phyloP scores from a whole-genome alignment of 2,113 vertebrate genomes.

The Pitta sordida region DNA sequence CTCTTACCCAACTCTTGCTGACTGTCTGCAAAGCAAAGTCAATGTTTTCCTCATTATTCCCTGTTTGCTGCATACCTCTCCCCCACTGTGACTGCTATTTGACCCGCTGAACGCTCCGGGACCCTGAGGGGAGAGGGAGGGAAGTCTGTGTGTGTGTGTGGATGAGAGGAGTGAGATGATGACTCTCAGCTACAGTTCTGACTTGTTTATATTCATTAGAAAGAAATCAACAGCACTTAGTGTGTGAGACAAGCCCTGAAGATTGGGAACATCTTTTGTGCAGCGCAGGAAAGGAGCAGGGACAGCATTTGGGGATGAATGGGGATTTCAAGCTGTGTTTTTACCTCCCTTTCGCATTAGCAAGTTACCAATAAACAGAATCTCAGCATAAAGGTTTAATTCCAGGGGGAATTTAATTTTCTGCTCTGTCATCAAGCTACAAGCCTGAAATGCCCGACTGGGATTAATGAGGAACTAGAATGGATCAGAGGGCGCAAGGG shows the following conservation, averaged over 20 bases:
- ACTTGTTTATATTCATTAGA: not conserved
- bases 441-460: not conserved
- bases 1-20: constrained; percentile 15
- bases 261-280: not conserved
- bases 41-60: constrained; percentile 49
- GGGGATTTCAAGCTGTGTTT: not conserved
- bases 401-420: not conserved
- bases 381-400: not conserved
- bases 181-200: not conserved
- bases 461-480: not conserved
- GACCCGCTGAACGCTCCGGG: constrained; percentile 25
- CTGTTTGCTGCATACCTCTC: constrained; percentile 49
- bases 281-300: not conserved
- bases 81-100: constrained; percentile 59
- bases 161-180: not conserved
- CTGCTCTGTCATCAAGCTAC: not conserved
- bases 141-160: not conserved
- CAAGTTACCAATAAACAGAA: not conserved
- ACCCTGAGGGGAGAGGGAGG: constrained; percentile 14
- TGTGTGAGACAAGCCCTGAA: not conserved
- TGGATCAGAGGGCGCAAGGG: not conserved
- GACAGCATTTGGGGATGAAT: not conserved
- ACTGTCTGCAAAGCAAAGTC: constrained; percentile 38
- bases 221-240: not conserved
- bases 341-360: not conserved